A percentile compares a stretch with the other conserved stretches of the same genome.
Conservation (phyloP, 1,140 invertebrate genomes). For the Eupristina koningsbergeri region DNA sequence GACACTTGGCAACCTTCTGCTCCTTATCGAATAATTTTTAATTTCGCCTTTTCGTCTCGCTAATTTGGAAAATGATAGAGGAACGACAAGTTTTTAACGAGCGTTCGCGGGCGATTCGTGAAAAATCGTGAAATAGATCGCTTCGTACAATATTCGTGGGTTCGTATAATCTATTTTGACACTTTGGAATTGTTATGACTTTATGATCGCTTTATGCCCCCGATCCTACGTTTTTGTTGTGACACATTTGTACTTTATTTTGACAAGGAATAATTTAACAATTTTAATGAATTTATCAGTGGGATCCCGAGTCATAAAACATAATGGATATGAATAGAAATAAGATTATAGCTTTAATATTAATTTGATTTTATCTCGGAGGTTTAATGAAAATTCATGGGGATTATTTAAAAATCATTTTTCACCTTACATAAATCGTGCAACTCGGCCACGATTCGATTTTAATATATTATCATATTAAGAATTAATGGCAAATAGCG, state of each 20-base stretch:
- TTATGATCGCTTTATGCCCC: background rate
- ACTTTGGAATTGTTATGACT: background rate
- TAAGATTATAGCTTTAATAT: background rate
- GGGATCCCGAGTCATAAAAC: background rate
- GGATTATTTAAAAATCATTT: background rate
- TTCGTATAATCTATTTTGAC: constrained; percentile 28
- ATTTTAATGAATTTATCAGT: constrained; percentile 12
- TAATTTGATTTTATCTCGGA: background rate
- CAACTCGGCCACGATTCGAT: background rate
- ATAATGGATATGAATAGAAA: background rate
- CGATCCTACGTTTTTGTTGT: background rate
- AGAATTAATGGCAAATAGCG: background rate
- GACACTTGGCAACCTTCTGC: background rate
- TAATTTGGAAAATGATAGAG: too few relatives aligned
- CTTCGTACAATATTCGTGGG: background rate
- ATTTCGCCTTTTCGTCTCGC: background rate
- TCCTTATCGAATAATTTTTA: background rate
- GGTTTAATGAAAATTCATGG: background rate
- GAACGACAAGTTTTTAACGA: background rate
- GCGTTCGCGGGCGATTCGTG: background rate
- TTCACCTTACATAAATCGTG: background rate
- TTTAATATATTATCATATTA: background rate
- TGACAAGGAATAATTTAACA: constrained; percentile 7
- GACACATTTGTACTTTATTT: constrained; percentile 30
- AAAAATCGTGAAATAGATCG: background rate